Evolutionary conservation across 2,888 invertebrate genomes (phyloP), one percentile per base, ranked within the genome.

Genomic region (Empis stercorea): DNA sequence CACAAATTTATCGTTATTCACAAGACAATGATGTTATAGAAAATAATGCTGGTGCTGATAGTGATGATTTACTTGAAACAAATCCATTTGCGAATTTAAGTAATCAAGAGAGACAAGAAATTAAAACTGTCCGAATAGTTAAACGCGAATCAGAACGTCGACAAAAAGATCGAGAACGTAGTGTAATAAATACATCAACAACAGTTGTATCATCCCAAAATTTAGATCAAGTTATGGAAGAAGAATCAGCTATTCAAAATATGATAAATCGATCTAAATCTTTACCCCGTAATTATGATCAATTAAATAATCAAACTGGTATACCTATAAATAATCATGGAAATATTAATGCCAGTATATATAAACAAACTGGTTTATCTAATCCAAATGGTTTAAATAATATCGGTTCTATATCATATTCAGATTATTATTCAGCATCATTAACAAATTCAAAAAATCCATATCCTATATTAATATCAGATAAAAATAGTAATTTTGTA

Each of bases 81-180:
- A 66, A 64, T 52, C 63, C 61, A 2, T 69, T 68, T 50, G 61
- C 77, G 49, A 80, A 80, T 58, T 73, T 84, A 44, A 81, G 72
- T 20, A 79, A 75, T 60, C 80, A 84, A 48, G 92, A 92, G 61
- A 88, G 88, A 57, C 80, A 84, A 64, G 91, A 92, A 70, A 87
- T 88, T 49, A 89, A 92, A 74, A 93, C 93, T 0, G 93, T 94
- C 15, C 77, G 93, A 49, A 92, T 93, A 59, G 92, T 94, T 1
- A 94, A 94, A 70, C 74, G 92, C 13, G 91, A 92, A 64, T 87
- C 89, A 17, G 92, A 91, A 64, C 76, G 89, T 45, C 74, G 92
- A 1, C 87, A 87, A 61, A 73, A 87, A 43, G 87, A 87, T 58
- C 73, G 87, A 42, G 87, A 87, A 58, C 80, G 85, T 42, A 75